These are phyloP conservation scores for Melanotaenia trifasciata DNA, from an alignment of 2,797 vertebrate species.

Conservation along the genomic window DNA sequence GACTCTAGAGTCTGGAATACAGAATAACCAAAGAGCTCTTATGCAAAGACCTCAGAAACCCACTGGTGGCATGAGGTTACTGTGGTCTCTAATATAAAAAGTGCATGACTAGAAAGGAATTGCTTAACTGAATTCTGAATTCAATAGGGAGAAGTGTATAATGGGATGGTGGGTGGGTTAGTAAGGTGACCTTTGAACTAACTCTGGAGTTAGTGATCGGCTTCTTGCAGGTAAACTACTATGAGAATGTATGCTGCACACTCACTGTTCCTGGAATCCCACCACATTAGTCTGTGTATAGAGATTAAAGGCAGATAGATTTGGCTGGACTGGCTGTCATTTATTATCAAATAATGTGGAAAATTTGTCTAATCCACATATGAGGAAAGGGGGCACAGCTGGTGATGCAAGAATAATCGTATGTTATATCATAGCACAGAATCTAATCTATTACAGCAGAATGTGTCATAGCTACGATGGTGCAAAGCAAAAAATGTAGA, in stretches of 20 bases:
- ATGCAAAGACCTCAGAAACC: not conserved
- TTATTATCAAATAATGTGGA: not conserved
- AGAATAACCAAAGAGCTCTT: not conserved
- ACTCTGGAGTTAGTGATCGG: not conserved
- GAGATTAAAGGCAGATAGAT: not conserved
- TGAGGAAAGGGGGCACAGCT: not conserved
- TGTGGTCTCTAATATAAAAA: not conserved
- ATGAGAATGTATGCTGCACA: not conserved
- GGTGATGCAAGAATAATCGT: not conserved
- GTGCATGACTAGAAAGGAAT: not conserved
- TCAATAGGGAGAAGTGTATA: not conserved
- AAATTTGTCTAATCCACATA: not conserved
- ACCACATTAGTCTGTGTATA: not conserved
- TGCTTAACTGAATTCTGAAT: not conserved
- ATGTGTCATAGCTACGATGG: not conserved
- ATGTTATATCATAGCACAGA: not conserved
- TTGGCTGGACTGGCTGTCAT: not conserved
- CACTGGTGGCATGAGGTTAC: not conserved
- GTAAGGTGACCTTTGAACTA: not conserved
- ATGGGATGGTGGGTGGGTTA: not conserved
- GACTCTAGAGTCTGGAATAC: not conserved
- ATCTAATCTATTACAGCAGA: not conserved
- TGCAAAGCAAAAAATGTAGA: not conserved
- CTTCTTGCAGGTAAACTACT: not conserved
- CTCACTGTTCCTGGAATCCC: not conserved